Evolutionary conservation across 2,888 invertebrate species (phyloP), one percentile per base, ranked within the genome.

Genomic region (Diarsia mendica): DNA sequence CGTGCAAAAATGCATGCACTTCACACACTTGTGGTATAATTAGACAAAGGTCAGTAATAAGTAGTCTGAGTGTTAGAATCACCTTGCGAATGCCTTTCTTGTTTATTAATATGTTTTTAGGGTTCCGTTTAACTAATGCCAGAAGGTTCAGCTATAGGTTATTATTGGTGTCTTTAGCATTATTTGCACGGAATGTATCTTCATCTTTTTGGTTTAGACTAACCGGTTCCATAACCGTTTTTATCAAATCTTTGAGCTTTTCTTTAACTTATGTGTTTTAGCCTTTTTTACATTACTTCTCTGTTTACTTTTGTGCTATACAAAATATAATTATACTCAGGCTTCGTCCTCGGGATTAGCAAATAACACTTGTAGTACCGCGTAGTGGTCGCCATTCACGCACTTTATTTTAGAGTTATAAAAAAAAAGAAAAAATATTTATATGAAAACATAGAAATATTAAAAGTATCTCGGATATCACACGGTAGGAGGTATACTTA

Each of bases 1-100:
- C 87, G 86, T 86, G 87, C 76, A 83, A 85, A 87, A 72, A 73
- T 83, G 71, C 64, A 73, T 83, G 60, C 72, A 79, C 72, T 85
- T 85, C 65, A 63, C 72, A 77, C 72, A 67, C 11, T 65, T 72
- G 64, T 85, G 75, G 73, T 83, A 79, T 83, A 83, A 85, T 85
- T 83, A 71, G 18, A 53, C 64, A 80, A 85, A 87, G 85, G 85
- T 85, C 85, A 83, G 39, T 18, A 72, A 80, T 85, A 85, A 82
- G 61, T 83, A 75, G 73, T 68, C 55, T 64, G 39, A 68, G 80
- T 72, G 48, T 85, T 85, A 69, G 72, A 73, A 74, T 75, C 83
- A 87, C 85, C 77, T 87, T 87, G 85, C 44, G 10, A 65, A 49
- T 67, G 64, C 70, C 33, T 85, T 83, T 81, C 73, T 76, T 74